Base-by-base conservation (phyloP, 2,888 invertebrate species). In the Erebia ligea region DNA sequence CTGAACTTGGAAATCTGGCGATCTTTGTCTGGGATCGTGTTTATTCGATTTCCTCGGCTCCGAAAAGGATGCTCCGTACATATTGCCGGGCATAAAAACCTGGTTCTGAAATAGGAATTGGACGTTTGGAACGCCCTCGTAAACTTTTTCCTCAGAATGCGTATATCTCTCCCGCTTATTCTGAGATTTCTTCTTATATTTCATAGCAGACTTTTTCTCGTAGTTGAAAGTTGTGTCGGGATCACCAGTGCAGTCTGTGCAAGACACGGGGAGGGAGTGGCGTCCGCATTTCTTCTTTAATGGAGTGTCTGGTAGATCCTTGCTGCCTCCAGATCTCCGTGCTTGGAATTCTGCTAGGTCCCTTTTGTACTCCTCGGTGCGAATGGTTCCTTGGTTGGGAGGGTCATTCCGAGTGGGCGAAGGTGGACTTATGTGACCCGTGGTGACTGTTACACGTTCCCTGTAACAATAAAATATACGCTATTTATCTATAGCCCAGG, bases 101-200 rank as follows among this genome's bases (percentile, higher is more conserved):
- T 93, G 93, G 75, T 93, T 93, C 80, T 92, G 92, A 75, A 93
- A 94, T 17, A 93, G 81, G 80, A 94, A 93, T 76, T 94, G 93
- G 82, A 94, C 90, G 68, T 88, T 91, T 3, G 93, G 93, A 1
- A 87, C 80, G 1, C 83, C 83, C 65, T 85, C 87, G 73, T 81
- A 79, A 11, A 74, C 68, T 67, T 82, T 84, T 54, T 87, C 81
- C 3, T 82, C 89, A 0, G 88, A 83, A 3, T 85, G 86, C 25
- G 83, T 81, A 78, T 85, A 88, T 65, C 84, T 79, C 15, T 84
- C 78, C 58, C 88, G 84, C 75, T 88, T 87, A 56, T 81, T 73
- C 76, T 86, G 67, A 9, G 67, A 13, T 61, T 61, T 88, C 83
- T 89, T 91, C 77, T 91, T 89, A 74, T 91, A 91, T 77, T 91